Conservation (phyloP, 2,113 vertebrate species). For the Fulmarus glacialis region DNA sequence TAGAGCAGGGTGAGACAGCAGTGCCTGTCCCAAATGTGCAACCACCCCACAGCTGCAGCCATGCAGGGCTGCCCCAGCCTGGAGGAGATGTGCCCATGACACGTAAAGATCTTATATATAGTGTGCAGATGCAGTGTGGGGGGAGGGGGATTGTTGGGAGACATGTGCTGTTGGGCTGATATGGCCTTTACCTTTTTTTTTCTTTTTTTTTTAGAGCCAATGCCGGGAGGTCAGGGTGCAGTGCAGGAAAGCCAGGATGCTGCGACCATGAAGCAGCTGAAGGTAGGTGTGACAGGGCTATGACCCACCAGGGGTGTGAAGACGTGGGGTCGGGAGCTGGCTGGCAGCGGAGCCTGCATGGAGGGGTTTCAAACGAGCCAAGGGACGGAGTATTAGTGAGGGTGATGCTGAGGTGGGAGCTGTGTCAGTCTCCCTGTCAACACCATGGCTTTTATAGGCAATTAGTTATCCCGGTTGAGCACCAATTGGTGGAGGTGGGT, state of each 20-base stretch:
- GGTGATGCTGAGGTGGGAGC: neutral
- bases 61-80: neutral
- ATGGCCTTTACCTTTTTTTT: neutral
- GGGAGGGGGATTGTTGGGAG: neutral
- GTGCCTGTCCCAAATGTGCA: neutral
- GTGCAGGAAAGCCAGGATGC: conserved; percentile 65
- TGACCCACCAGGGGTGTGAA: neutral
- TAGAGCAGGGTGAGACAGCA: neutral
- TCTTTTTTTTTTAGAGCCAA: conserved; percentile 73
- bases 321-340: neutral
- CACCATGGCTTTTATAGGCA: neutral
- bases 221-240: conserved; percentile 70
- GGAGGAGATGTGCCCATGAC: neutral
- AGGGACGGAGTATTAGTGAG: neutral
- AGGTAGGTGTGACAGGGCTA: conserved; percentile 56
- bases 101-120: neutral
- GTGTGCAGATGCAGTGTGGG: neutral
- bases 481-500: neutral
- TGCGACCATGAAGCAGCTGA: conserved; percentile 64
- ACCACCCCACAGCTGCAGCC: neutral
- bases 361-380: neutral
- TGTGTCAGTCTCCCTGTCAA: neutral
- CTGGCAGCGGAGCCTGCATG: accelerated
- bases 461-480: accelerated
- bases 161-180: neutral